Evolutionary conservation across 2,113 vertebrate species (phyloP).

Genomic region (Pseudorhombus dupliciocellatus): DNA sequence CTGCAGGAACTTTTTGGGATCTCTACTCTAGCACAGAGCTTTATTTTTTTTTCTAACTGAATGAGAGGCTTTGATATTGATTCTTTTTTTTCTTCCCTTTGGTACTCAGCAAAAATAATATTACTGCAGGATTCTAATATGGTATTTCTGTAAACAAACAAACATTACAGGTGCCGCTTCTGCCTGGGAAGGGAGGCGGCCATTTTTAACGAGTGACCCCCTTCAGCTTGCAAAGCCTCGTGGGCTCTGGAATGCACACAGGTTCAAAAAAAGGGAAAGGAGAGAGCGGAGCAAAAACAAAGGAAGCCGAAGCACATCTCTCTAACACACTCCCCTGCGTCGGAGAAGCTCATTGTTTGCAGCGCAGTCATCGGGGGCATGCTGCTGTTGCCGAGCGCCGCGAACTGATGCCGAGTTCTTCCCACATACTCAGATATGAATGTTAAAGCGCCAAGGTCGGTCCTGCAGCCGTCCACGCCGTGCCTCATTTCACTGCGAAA

Average conservation of each 20-base stretch:
- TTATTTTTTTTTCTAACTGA: constrained; percentile 1
- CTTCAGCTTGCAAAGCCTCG: constrained; percentile 8
- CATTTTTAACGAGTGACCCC: constrained; percentile 50
- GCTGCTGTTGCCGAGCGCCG: constrained; percentile 3
- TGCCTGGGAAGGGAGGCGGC: constrained; percentile 28
- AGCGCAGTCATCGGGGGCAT: constrained; percentile 31
- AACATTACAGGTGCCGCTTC: constrained; percentile 41
- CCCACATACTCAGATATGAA: constrained; percentile 42
- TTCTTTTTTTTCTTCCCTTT: background rate
- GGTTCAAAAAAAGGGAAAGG: background rate
- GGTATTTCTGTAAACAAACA: constrained; percentile 56
- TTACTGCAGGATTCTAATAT: constrained; percentile 28
- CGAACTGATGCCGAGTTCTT: constrained; percentile 35
- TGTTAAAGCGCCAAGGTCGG: constrained; percentile 55
- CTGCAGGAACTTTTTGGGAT: constrained; percentile 13
- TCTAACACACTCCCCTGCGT: constrained; percentile 18
- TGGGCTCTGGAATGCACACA: constrained; percentile 4
- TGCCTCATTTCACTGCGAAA: constrained; percentile 7
- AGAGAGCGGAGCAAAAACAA: background rate
- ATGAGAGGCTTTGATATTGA: constrained; percentile 10
- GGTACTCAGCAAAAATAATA: constrained; percentile 27
- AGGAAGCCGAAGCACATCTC: constrained; percentile 31
- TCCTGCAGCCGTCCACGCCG: constrained; percentile 32
- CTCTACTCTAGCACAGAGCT: background rate
- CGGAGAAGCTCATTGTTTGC: constrained; percentile 48